These are phyloP conservation scores for Caenorhabditis sulstoni DNA, from an alignment of 2,888 invertebrate species.

Conservation along the genomic window DNA sequence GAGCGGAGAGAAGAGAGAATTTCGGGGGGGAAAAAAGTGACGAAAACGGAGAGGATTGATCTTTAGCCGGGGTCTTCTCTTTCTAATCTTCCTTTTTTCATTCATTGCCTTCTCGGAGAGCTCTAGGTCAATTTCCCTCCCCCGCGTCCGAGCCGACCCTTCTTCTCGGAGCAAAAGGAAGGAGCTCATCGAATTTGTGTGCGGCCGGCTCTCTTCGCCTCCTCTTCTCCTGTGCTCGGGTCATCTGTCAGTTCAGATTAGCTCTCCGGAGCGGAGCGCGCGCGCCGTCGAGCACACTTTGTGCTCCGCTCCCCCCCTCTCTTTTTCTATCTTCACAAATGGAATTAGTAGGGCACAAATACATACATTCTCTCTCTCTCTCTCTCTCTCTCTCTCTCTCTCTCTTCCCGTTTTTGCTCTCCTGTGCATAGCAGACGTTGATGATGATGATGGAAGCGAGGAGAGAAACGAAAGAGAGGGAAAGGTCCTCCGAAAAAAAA, in stretches of 20 bases:
- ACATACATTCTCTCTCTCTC: neutral
- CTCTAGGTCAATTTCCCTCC: neutral
- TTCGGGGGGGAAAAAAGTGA: neutral
- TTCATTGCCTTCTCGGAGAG: no score
- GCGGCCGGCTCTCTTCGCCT: neutral
- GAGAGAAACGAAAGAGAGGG: no score
- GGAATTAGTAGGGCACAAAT: slow-evolving; percentile 33
- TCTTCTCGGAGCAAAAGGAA: neutral
- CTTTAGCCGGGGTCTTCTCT: no score
- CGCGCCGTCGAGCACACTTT: no score
- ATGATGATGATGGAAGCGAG: neutral
- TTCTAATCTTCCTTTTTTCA: no score
- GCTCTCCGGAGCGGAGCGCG: slow-evolving; percentile 6
- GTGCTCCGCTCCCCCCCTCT: slow-evolving; percentile 8
- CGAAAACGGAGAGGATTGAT: neutral
- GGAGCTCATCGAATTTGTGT: slow-evolving; percentile 5
- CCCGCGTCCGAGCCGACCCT: neutral
- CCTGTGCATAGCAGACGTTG: neutral
- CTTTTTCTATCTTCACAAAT: slow-evolving; percentile 27
- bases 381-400: neutral
- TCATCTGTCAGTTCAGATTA: slow-evolving; percentile 63
- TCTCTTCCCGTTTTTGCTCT: neutral
- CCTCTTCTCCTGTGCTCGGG: slow-evolving; percentile 29
- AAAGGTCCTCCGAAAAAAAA: neutral
- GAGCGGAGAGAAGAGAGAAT: neutral